Base-by-base conservation (phyloP, 2,113 vertebrate species). In the Mus spicilegus region DNA sequence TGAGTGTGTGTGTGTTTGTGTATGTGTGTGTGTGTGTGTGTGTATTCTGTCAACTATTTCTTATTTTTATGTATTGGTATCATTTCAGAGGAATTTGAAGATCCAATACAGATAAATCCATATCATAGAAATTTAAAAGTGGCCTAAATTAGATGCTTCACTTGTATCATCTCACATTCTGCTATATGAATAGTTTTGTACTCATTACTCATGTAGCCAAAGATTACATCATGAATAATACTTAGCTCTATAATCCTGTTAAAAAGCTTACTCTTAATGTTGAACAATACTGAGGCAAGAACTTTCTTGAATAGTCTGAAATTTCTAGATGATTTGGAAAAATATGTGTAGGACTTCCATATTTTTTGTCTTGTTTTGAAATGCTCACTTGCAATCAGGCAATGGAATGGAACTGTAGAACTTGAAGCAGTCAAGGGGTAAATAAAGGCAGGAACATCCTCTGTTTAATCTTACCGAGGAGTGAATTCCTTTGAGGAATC, bases 1-100 rank as follows among this genome's bases (percentile, higher is more conserved):
- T 42, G 42, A 42, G 42, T 42, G 4, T 5, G 17, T 58, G 5
- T 58, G 6, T 58, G 17, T 95, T 3, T 95, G 42, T 42, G 42
- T 42, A 42, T n/a, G n/a, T n/a, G n/a, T n/a, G n/a, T n/a, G n/a
- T n/a, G n/a, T n/a, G n/a, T n/a, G n/a, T n/a, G n/a, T n/a, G n/a
- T n/a, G n/a, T 95, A 6, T 95, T 95, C n/a, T 81, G 78, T 58
- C n/a, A 26, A 92, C 46, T 69, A 26, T 78, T 61, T 90, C 17
- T 75, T 78, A 81, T n/a, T 88, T 95, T 97, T 93, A 81, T 12
- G 17, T 81, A 67, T 95, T 93, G 11, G 16, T 87, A 33, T 77
- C n/a, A 84, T 75, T 86, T 95, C 42, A 82, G 10, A 63, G 17
- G 4, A 4, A 61, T 91, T 58, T 82, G n/a, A 42, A 33, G 73